These are phyloP conservation scores for Xerus inauris DNA, from an alignment of 2,113 vertebrate genomes.

Conservation along the genomic window DNA sequence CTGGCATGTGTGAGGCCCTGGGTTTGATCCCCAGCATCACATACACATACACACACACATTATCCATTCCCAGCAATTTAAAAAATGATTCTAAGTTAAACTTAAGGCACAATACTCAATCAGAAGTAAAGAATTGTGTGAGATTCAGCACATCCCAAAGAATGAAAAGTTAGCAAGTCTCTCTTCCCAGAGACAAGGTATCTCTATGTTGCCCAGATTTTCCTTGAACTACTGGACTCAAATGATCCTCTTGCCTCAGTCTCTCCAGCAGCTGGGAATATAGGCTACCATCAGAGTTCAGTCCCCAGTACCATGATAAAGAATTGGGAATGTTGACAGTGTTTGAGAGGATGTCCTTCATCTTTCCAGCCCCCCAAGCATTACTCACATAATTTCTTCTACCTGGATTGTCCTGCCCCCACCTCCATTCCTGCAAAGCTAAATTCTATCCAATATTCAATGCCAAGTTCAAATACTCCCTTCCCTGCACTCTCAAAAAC, in stretches of 20 bases:
- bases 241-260: too few relatives aligned
- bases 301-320: not conserved
- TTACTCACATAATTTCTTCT: conserved; percentile 25
- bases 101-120: conserved; percentile 32
- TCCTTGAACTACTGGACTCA: too few relatives aligned
- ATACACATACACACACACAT: not conserved
- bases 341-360: not conserved
- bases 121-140: conserved; percentile 15
- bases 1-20: not conserved
- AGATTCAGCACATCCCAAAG: not conserved
- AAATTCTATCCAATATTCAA: conserved; percentile 47
- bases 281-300: too few relatives aligned
- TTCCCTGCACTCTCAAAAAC: not conserved
- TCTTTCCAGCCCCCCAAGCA: not conserved
- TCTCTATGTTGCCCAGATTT: too few relatives aligned
- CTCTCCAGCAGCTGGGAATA: too few relatives aligned
- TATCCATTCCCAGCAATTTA: conserved; percentile 9
- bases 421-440: not conserved
- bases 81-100: conserved; percentile 44
- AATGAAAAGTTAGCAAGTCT: not conserved
- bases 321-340: not conserved
- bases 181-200: too few relatives aligned
- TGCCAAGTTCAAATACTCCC: conserved; percentile 7
- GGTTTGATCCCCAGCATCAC: not conserved
- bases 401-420: not conserved